A percentile compares a stretch with the other conserved stretches of the same genome.
These are phyloP conservation scores for Microctenopoma lineatum DNA, from an alignment of 2,797 vertebrate species.

Conservation along the genomic window DNA sequence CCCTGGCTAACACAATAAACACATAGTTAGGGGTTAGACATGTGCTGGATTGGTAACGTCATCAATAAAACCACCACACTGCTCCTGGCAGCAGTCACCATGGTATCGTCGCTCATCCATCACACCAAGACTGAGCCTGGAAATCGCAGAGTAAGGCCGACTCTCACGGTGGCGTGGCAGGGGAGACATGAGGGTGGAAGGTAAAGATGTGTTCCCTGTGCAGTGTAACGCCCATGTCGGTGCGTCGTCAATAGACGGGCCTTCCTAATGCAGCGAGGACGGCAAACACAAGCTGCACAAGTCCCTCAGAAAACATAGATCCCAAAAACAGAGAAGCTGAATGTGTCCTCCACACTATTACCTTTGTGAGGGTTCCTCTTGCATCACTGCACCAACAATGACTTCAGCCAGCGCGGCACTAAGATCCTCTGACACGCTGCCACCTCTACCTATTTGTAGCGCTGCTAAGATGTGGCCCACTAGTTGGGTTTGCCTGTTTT, in stretches of 20 bases:
- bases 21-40: not conserved
- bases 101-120: slow-evolving; percentile 28
- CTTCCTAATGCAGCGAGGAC: slow-evolving; percentile 12
- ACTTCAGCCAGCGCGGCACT: not conserved
- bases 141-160: slow-evolving; percentile 28
- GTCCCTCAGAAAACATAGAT: slow-evolving; percentile 8
- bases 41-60: slow-evolving; percentile 29
- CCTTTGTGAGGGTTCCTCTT: no score
- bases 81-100: slow-evolving; percentile 29
- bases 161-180: not conserved
- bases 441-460: no score
- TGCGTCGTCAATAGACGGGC: slow-evolving; percentile 17
- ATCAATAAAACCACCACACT: slow-evolving; percentile 39
- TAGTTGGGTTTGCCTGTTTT: no score
- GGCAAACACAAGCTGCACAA: no score
- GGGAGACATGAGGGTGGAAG: no score
- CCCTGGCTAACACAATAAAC: not conserved
- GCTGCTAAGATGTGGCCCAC: no score
- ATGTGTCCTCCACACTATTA: not conserved
- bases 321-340: not conserved
- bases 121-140: slow-evolving; percentile 21
- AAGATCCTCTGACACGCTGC: no score
- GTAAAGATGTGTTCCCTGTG: not conserved
- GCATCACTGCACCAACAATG: no score
- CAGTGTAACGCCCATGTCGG: not conserved